Evolutionary conservation across 2,113 vertebrate species (phyloP), one percentile per base, ranked within the genome.

Genomic region (Dendropsophus ebraccatus): DNA sequence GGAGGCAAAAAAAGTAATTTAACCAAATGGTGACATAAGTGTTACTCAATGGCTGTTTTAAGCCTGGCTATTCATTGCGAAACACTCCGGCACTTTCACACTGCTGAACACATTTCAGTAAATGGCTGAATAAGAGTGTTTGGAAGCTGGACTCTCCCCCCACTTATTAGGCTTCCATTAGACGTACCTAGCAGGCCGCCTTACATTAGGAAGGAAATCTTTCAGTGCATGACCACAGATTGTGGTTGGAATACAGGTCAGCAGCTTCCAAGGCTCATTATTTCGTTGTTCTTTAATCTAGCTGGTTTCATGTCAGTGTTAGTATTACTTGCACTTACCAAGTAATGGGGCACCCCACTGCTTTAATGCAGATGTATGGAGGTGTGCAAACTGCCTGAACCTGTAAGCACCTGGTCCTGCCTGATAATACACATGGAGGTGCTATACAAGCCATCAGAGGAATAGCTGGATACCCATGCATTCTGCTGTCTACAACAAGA

Each of bases 131-230:
- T 75, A 19, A 49, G 50, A 35, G 21, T 35, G 50, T 47, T 23
- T 25, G 23, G 58, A 65, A 6, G 60, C 49, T 17, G 54, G 37
- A 11, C 52, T 35, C 19, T 62, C 41, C 72, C 52, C 14, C 6
- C 11, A 1, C 35, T 77, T 50, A 84, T 84, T 76, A 84, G 41
- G 17, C 16, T 45, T 76, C 83, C 73, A 84, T 84, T 84, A 84
- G 72, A 54, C 14, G 16, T 28, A 65, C 25, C n/a, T 49, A 10
- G 73, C 25, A 9, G 37, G 82, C 82, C 30, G 23, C 37, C 35
- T 11, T 25, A n/a, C 65, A 35, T 67, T 47, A 49, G 60, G 11
- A 50, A 30, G 47, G 37, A 82, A 67, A 54, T 32, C 21, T 32
- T 76, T 84, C 25, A 84, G 37, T n/a, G 70, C 69, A 13, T 47